These are phyloP conservation scores for Eupithecia centaureata DNA, from an alignment of 2,888 invertebrate genomes.

Conservation along the genomic window DNA sequence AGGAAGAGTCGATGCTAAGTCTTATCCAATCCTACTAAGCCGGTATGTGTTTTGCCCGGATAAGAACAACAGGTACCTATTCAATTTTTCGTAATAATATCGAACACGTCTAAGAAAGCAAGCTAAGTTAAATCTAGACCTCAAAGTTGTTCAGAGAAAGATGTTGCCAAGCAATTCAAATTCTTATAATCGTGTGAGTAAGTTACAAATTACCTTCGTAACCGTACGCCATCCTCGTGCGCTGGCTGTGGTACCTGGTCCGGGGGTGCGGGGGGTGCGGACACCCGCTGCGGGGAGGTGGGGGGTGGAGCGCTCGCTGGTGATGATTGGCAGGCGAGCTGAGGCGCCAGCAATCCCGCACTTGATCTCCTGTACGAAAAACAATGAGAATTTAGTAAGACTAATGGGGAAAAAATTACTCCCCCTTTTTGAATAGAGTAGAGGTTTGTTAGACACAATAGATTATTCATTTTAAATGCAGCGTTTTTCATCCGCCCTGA, in stretches of 20 bases:
- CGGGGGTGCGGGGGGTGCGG: slow-evolving; percentile 66
- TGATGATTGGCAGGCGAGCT: slow-evolving; percentile 74
- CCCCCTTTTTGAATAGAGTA: too few species aligned
- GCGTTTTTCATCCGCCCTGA: too few species aligned
- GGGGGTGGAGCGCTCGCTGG: slow-evolving; percentile 64
- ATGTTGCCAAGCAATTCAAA: background rate
- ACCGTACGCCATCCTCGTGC: slow-evolving; percentile 77
- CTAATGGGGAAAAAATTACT: too few species aligned
- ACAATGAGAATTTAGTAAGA: background rate
- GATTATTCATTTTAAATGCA: too few species aligned
- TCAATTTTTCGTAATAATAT: background rate
- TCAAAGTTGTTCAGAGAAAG: background rate
- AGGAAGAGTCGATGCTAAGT: background rate
- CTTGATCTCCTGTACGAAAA: slow-evolving; percentile 78
- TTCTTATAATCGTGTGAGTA: background rate
- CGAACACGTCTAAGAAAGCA: background rate
- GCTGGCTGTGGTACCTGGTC: slow-evolving; percentile 70
- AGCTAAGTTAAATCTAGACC: background rate
- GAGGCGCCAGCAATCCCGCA: slow-evolving; percentile 75
- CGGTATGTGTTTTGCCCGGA: background rate
- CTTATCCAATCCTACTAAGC: too few species aligned
- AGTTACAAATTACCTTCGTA: slow-evolving; percentile 51
- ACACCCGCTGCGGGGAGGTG: slow-evolving; percentile 75
- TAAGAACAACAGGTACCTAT: too few species aligned
- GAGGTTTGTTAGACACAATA: background rate